A percentile compares a stretch with the other conserved stretches of the same genome.
Evolutionary conservation across 2,113 vertebrate genomes (phyloP).

Genomic region (Hassar affinis): DNA sequence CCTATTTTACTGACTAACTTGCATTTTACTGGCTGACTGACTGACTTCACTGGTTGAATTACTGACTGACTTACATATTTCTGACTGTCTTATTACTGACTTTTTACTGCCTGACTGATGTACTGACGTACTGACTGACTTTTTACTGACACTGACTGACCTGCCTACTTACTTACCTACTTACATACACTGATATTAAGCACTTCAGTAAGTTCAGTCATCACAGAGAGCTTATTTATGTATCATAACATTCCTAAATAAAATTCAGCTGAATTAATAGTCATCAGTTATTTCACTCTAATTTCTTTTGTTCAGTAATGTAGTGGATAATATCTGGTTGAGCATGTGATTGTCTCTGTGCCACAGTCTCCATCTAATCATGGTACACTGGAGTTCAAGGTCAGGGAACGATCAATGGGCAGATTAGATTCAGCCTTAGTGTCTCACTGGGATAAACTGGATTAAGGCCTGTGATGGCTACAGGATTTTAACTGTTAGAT

Average conservation of each 20-base stretch:
- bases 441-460: slow-evolving; percentile 64
- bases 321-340: neutral
- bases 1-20: no score
- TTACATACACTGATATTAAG: neutral
- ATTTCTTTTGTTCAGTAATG: neutral
- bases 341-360: slow-evolving; percentile 44
- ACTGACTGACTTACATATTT: neutral
- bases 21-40: neutral
- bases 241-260: neutral
- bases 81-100: no score
- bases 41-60: neutral
- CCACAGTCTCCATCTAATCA: slow-evolving; percentile 58
- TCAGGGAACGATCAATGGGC: slow-evolving; percentile 67
- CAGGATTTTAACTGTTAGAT: neutral
- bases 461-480: slow-evolving; percentile 56
- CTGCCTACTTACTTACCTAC: neutral
- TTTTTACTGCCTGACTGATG: no score
- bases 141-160: neutral
- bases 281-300: neutral
- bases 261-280: neutral
- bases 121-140: no score
- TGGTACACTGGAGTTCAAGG: slow-evolving; percentile 68
- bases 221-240: no score
- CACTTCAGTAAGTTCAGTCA: no score
- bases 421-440: slow-evolving; percentile 60